These are phyloP conservation scores for Coreius guichenoti DNA, from an alignment of 2,797 vertebrate species.

Conservation along the genomic window DNA sequence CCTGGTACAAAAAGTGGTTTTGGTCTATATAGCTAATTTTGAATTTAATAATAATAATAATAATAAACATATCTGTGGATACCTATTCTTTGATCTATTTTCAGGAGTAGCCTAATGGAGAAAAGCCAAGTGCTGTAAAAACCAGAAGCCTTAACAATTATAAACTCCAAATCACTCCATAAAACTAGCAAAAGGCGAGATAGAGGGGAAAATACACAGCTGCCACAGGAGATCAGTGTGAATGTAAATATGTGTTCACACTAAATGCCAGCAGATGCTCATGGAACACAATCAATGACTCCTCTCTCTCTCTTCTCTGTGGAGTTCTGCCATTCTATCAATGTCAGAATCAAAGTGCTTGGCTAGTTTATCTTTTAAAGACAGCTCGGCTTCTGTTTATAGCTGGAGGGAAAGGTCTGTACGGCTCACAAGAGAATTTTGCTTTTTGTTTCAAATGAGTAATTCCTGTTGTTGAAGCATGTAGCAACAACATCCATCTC, in stretches of 20 bases:
- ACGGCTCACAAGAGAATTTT: conserved; percentile 33
- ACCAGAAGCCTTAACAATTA: conserved; percentile 2
- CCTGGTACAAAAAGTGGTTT: no score
- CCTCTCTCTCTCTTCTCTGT: neutral
- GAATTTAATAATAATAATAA: no score
- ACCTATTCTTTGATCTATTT: neutral
- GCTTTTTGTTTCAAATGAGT: conserved; percentile 51
- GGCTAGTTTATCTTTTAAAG: conserved; percentile 23
- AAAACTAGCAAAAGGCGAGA: neutral
- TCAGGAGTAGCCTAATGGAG: neutral
- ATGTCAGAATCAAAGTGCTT: conserved; percentile 15
- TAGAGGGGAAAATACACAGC: conserved; percentile 7
- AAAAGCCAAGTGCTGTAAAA: neutral
- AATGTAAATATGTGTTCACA: conserved; percentile 30
- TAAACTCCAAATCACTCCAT: neutral
- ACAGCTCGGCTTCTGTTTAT: conserved; percentile 32
- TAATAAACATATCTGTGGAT: no score
- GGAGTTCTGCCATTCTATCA: neutral
- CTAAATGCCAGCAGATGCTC: conserved; percentile 30
- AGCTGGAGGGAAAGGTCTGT: conserved; percentile 27
- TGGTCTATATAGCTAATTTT: no score
- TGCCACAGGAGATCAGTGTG: conserved; percentile 20
- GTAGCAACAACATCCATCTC: neutral
- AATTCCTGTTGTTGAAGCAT: conserved; percentile 49
- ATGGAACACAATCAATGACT: conserved; percentile 18